Evolutionary conservation across 2,888 invertebrate species (phyloP).

Genomic region (Drosophila rubida): DNA sequence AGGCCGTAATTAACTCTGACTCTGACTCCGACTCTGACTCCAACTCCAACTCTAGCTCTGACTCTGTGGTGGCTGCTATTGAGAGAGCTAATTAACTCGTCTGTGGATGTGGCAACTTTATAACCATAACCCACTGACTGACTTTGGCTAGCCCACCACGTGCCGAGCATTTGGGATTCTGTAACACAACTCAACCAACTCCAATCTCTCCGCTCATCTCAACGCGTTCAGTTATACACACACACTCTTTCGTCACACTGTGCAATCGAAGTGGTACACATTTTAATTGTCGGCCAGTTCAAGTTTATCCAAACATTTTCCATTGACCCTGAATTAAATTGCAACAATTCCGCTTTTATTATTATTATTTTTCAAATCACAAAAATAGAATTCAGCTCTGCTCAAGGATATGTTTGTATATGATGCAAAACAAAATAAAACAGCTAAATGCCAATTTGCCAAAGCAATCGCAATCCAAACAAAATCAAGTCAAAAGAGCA

Average conservation of each 20-base stretch:
- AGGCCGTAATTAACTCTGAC: constrained; percentile 62
- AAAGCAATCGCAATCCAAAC: constrained; percentile 2
- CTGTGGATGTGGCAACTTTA: constrained; percentile 42
- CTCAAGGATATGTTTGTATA: constrained; percentile 42
- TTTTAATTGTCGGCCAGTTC: constrained; percentile 50
- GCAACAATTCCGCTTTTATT: constrained; percentile 30
- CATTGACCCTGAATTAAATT: constrained; percentile 49
- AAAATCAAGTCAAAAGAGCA: constrained; percentile 36
- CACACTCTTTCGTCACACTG: constrained; percentile 53
- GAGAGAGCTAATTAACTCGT: constrained; percentile 68
- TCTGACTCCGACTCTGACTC: constrained; percentile 4
- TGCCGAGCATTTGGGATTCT: constrained; percentile 52
- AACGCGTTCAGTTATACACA: constrained; percentile 6
- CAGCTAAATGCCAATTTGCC: constrained; percentile 19
- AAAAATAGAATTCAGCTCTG: constrained; percentile 27
- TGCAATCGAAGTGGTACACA: constrained; percentile 48
- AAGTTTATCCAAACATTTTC: constrained; percentile 68
- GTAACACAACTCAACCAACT: constrained; percentile 26
- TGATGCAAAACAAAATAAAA: neutral
- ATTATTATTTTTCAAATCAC: constrained; percentile 20
- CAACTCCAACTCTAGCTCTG: constrained; percentile 32
- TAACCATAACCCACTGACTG: constrained; percentile 73
- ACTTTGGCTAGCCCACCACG: constrained; percentile 50
- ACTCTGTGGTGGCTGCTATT: constrained; percentile 33
- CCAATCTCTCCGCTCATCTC: constrained; percentile 16